Base-by-base conservation (phyloP, 2,113 vertebrate genomes). In the Donacobius atricapilla region DNA sequence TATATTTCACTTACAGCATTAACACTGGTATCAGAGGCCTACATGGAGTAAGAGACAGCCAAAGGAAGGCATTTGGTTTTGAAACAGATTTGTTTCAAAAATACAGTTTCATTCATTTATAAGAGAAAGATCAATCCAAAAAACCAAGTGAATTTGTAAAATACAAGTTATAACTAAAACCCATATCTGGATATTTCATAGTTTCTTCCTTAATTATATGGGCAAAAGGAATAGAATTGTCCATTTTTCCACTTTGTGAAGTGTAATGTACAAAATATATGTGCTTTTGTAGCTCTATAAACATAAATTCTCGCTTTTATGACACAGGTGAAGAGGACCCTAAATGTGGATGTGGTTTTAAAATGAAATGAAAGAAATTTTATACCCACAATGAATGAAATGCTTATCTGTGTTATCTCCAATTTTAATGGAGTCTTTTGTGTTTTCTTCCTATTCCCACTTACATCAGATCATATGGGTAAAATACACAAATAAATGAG, bases 401-500 rank as follows among this genome's bases (percentile, higher is more conserved):
- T 2, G 0, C 14, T 87, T 64, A 61, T 64, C 60, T 87, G 16
- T n/a, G 39, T 64, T 81, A 60, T 47, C 76, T 66, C 48, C 1
- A 1, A 68, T 77, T 85, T 87, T 83, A 83, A 75, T 56, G 44
- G 65, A 80, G n/a, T n/a, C 33, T 86, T 88, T 30, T 56, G 19
- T 51, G 33, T 64, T 94, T 93, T 40, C 83, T 78, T 90, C 33
- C 45, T 90, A 61, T 94, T 89, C 28, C 77, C 69, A 58, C 28
- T 87, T 76, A 60, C 23, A 69, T 75, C 37, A 84, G 69, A 66
- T 93, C 40, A 42, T 65, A 70, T 15, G 63, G 35, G 69, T 76
- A 84, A 94, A 94, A 93, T 73, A 85, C 19, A 91, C 72, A 92
- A 92, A 88, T 82, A 90, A 94, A 33, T 63, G 83, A 90, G 75